Percentiles rank a stretch among this genome's conserved stretches.
phyloP scores from a whole-genome alignment of 1,140 invertebrate species.

The Cydia splendana region DNA sequence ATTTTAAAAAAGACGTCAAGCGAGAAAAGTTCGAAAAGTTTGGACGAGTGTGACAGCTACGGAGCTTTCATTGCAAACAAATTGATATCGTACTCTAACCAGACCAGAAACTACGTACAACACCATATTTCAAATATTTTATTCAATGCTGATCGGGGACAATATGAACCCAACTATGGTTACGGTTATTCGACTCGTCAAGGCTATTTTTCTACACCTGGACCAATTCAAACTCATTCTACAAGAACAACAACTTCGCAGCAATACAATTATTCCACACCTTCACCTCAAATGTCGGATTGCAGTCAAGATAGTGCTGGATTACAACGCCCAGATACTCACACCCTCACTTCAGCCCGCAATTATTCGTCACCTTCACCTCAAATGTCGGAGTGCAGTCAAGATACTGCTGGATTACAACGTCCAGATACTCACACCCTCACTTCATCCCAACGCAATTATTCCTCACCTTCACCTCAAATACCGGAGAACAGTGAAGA shows the following conservation, averaged over 20 bases:
- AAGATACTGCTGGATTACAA: conserved; percentile 22
- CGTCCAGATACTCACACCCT: too few species aligned
- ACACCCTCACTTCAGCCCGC: too few species aligned
- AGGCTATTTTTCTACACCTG: too few species aligned
- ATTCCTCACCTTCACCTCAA: too few species aligned
- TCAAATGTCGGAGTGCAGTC: conserved; percentile 34
- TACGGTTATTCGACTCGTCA: conserved; percentile 22
- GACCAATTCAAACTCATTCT: conserved; percentile 18
- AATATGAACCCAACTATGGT: conserved; percentile 37
- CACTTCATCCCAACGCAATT: too few species aligned
- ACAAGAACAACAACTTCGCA: conserved; percentile 32
- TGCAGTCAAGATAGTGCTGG: conserved; percentile 33
- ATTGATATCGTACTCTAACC: conserved; percentile 38
- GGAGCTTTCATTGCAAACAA: conserved; percentile 38
- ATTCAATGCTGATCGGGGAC: conserved; percentile 41
- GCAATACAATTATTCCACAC: background rate
- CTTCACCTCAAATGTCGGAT: conserved; percentile 25
- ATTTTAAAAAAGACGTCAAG: conserved; percentile 39
- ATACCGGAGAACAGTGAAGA: conserved; percentile 17
- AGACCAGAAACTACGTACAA: conserved; percentile 29
- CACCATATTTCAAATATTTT: conserved; percentile 40
- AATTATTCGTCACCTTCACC: too few species aligned
- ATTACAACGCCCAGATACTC: too few species aligned
- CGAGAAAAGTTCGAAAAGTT: conserved; percentile 9
- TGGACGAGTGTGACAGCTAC: conserved; percentile 31